Evolutionary conservation across 2,888 invertebrate genomes (phyloP).

Genomic region (Clostera curtula): DNA sequence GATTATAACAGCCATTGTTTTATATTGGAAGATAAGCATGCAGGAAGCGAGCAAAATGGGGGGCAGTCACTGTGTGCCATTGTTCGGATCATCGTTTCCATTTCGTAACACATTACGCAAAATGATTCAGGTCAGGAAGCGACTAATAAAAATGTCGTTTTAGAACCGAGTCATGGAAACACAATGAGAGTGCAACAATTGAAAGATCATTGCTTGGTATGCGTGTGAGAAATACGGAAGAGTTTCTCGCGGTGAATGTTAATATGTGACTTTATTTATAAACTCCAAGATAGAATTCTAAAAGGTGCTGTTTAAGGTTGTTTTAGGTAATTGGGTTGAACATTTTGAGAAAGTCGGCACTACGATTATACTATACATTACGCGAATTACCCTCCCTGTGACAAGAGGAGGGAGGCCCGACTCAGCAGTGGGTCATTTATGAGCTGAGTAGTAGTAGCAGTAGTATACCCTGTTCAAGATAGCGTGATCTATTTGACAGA

Average conservation of each 20-base stretch:
- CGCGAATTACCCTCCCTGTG: no score
- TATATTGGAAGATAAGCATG: conserved; percentile 42
- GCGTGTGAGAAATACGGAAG: conserved; percentile 14
- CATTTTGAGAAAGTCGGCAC: no score
- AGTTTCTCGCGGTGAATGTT: conserved; percentile 1
- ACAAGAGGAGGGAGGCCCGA: no score
- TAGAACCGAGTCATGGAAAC: conserved; percentile 22
- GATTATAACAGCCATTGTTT: conserved; percentile 49
- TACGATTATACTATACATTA: no score
- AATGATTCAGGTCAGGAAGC: conserved; percentile 30
- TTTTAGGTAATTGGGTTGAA: no score
- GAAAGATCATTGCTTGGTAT: conserved; percentile 4
- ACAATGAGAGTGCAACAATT: conserved; percentile 14
- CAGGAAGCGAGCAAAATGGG: conserved; percentile 50
- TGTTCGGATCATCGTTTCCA: conserved; percentile 38
- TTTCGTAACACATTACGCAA: conserved; percentile 50
- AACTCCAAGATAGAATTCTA: neutral
- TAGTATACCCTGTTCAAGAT: no score
- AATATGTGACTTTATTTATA: conserved; percentile 2
- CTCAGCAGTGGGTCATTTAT: no score
- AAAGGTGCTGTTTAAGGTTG: no score
- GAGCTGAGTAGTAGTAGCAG: no score
- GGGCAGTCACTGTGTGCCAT: conserved; percentile 44
- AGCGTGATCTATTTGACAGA: no score
- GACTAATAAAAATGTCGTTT: conserved; percentile 21